Conservation (phyloP, 2,888 invertebrate genomes). For the Drosophila birchii region DNA sequence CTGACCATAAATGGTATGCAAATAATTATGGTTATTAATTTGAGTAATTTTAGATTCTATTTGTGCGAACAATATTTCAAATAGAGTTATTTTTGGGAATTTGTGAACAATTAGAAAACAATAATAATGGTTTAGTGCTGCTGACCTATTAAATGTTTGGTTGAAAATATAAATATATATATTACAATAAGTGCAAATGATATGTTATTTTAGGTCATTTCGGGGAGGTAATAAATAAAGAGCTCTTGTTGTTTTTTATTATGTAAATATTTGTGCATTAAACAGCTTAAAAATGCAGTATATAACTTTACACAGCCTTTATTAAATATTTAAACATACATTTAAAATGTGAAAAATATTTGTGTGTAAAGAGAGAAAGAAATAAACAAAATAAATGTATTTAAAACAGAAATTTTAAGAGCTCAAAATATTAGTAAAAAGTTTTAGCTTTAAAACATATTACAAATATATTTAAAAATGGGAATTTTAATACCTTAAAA, state of each 20-base stretch:
- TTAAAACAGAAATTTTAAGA: neutral
- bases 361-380: too few species aligned
- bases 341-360: neutral
- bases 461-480: neutral
- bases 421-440: neutral
- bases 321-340: neutral
- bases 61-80: neutral
- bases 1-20: constrained; percentile 26
- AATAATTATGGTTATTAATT: constrained; percentile 15
- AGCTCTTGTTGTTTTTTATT: neutral
- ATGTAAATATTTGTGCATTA: neutral
- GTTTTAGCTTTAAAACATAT: too few species aligned
- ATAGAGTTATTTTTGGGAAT: constrained; percentile 5
- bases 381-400: neutral
- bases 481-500: neutral
- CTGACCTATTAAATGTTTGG: neutral
- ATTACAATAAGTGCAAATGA: constrained; percentile 1
- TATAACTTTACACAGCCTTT: too few species aligned
- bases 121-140: neutral
- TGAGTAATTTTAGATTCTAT: neutral
- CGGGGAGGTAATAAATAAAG: neutral
- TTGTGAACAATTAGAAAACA: neutral
- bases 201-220: neutral
- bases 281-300: neutral
- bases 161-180: neutral